Conservation (phyloP, 2,888 invertebrate species). For the Hydriomena furcata region DNA sequence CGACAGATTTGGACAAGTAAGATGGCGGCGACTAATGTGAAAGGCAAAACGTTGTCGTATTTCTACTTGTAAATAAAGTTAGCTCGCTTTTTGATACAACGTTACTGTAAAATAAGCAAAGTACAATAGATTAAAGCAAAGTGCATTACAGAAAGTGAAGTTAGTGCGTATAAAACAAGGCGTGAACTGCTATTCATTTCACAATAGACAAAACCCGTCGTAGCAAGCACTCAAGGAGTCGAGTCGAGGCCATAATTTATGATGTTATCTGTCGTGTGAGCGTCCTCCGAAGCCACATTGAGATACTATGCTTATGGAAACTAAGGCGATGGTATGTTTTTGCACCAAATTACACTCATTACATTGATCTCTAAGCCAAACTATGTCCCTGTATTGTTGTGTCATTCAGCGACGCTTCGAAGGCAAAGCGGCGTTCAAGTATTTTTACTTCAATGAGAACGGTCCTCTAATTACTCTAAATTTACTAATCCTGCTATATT, state of each 20-base stretch:
- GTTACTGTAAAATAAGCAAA: constrained; percentile 48
- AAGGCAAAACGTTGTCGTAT: constrained; percentile 84
- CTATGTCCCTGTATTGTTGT: constrained; percentile 33
- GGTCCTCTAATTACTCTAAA: constrained; percentile 12
- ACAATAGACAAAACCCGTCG: constrained; percentile 82
- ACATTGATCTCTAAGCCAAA: constrained; percentile 25
- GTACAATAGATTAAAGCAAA: constrained; percentile 48
- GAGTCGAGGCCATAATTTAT: constrained; percentile 86
- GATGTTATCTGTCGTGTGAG: constrained; percentile 84
- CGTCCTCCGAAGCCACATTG: constrained; percentile 78
- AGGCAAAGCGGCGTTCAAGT: constrained; percentile 67
- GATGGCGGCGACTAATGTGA: constrained; percentile 88
- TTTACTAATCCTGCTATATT: constrained; percentile 20
- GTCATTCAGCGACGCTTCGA: constrained; percentile 73
- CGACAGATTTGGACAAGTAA: constrained; percentile 79
- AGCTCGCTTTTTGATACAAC: constrained; percentile 59
- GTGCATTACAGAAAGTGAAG: constrained; percentile 64
- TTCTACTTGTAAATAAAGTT: constrained; percentile 80
- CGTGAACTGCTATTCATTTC: constrained; percentile 71
- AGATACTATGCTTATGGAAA: constrained; percentile 65
- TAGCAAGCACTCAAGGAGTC: constrained; percentile 77
- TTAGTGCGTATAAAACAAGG: constrained; percentile 53
- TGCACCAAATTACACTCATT: constrained; percentile 31
- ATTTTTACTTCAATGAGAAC: constrained; percentile 50
- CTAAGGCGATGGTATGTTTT: constrained; percentile 76